These are phyloP conservation scores for Athalia rosae DNA, from an alignment of 2,888 invertebrate species.

Conservation along the genomic window DNA sequence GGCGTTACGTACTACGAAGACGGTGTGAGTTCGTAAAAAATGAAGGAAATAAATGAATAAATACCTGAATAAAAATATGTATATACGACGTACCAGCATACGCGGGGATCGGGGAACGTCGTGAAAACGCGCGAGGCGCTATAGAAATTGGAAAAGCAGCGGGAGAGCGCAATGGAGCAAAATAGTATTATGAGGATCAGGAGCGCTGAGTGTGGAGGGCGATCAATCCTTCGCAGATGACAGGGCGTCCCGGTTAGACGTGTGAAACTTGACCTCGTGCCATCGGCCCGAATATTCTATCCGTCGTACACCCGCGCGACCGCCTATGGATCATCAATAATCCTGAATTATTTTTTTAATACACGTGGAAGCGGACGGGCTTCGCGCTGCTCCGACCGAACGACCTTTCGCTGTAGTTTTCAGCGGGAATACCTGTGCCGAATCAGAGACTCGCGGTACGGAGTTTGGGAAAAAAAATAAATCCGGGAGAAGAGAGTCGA, in stretches of 20 bases:
- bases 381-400: neutral
- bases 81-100: neutral
- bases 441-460: neutral
- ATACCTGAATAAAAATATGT: too few relatives aligned
- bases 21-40: neutral
- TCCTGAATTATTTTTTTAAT: slow-evolving; percentile 47
- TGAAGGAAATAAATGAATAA: too few relatives aligned
- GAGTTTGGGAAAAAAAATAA: neutral
- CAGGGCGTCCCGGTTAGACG: slow-evolving; percentile 54
- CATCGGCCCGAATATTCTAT: slow-evolving; percentile 46
- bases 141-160: slow-evolving; percentile 5
- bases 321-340: slow-evolving; percentile 58
- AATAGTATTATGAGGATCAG: slow-evolving; percentile 2
- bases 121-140: slow-evolving; percentile 5
- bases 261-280: slow-evolving; percentile 59
- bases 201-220: neutral
- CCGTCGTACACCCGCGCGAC: slow-evolving; percentile 11
- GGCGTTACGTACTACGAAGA: neutral
- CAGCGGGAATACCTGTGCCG: neutral
- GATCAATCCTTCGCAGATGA: slow-evolving; percentile 48
- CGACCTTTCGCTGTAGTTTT: neutral
- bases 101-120: neutral
- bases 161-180: neutral
- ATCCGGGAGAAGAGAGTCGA: neutral
- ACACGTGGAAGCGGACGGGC: neutral